Evolutionary conservation across 2,797 vertebrate genomes (phyloP), one percentile per base, ranked within the genome.

Genomic region (Nannoperca obscura): DNA sequence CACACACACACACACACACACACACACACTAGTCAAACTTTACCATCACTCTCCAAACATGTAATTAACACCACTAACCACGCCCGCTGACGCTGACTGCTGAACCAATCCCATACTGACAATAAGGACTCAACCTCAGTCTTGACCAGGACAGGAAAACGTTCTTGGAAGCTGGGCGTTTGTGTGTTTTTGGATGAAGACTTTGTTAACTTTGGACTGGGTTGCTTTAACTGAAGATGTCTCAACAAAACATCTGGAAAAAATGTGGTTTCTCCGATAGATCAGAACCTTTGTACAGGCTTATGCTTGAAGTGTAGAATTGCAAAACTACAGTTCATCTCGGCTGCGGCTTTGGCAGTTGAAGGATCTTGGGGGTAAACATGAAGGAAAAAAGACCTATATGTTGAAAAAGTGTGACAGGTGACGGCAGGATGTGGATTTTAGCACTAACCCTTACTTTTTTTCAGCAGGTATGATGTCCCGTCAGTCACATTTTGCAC

Each of bases 211-310:
- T 81, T 91, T 89, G 86, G 89, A 91, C 71, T 19, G 65, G 27
- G 50, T 59, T 49, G 46, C 76, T 81, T 82, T 83, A 71, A 47
- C 76, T 82, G 47, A 69, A 82, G 71, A 89, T 76, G 87, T 86
- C 73, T 86, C 80, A 36, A 74, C 55, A 65, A 70, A 89, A 90
- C 88, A 93, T 93, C 90, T 90, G 90, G 88, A 91, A 85, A 22
- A 65, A 93, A 89, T 78, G 69, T 46, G 82, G 81, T 86, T 88
- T 86, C 59, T 77, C 52, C 55, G 27, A 65, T 22, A 59, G 87
- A 93, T 78, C 74, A 78, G 71, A 81, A 71, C 72, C 78, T 85
- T 85, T 85, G 74, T 72, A 68, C 40, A 50, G 60, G 72, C 64
- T 82, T 81, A 62, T 10, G 34, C 61, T 27, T 71, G 30, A 52